Base-by-base conservation (phyloP, 2,888 invertebrate species). In the Rotaria socialis region DNA sequence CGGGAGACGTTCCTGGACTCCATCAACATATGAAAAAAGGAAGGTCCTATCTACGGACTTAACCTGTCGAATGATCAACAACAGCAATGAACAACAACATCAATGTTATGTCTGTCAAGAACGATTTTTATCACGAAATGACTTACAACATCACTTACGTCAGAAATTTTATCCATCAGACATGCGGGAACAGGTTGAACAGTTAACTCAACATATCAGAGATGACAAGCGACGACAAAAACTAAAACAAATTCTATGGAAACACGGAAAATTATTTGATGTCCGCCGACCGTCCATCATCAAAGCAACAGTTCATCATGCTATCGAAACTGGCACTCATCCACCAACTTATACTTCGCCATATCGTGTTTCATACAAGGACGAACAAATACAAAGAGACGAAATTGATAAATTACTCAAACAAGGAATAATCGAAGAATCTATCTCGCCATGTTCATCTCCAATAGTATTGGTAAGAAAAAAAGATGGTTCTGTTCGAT, bases 321-420 rank as follows among this genome's bases (percentile, higher is more conserved):
- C 55, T 22, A 55, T 60, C 14, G 60, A 60, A n/a, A 60, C 60
- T 27, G 60, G 60, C 3, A 2, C 2, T n/a, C 60, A 60, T n/a
- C 60, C 60, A 60, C 60, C 60, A 2, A 8, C 27, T 3, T n/a
- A 60, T 60, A 60, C n/a, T 6, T n/a, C 60, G 27, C 27, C 60
- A n/a, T n/a, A 60, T n/a, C 60, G 60, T 2, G 60, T 60, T 8
- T 60, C 60, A 2, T 60, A 60, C 7, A 60, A 60, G 27, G 60
- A 60, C 7, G 60, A 60, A 27, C 60, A 60, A 60, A 60, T 60
- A 60, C 60, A 60, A 60, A n/a, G 60, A 43, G 50, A 86, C 6
- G 88, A 89, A 80, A 50, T 89, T 0, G 86, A 88, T 41, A 84
- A 84, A 16, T 67, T 87, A 67, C 47, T 84, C 41, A 52, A 84